Percentiles rank a stretch among this genome's conserved stretches.
Conservation (phyloP, 2,888 invertebrate species). For the Leptogaster cylindrica region DNA sequence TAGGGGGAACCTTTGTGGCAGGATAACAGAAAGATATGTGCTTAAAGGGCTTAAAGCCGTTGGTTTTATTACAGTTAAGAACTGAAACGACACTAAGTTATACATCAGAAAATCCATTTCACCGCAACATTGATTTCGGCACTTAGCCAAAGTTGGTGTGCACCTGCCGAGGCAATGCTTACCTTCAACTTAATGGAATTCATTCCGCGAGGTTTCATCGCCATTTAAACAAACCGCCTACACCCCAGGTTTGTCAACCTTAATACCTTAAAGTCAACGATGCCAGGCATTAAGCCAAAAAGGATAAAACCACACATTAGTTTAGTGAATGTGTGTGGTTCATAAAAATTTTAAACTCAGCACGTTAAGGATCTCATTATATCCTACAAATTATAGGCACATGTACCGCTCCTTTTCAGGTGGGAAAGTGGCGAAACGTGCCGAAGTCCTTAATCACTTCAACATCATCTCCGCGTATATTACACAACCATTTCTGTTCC, state of each 20-base stretch:
- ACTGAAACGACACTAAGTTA: background rate
- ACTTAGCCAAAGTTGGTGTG: background rate
- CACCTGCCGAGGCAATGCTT: background rate
- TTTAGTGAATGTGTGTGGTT: background rate
- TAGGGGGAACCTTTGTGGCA: no score
- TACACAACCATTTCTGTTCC: background rate
- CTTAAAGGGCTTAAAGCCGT: background rate
- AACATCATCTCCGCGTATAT: background rate
- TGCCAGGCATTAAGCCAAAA: background rate
- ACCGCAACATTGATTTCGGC: background rate
- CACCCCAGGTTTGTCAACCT: constrained; percentile 1
- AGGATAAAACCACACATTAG: constrained; percentile 3
- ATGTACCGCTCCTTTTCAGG: background rate
- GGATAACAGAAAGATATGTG: background rate
- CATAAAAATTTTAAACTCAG: background rate
- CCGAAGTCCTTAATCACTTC: constrained; percentile 19
- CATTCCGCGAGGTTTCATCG: background rate
- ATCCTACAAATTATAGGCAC: constrained; percentile 5
- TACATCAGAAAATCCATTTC: background rate
- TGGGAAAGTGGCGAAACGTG: constrained; percentile 17
- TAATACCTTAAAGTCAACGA: constrained; percentile 5
- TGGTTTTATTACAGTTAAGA: background rate
- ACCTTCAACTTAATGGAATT: background rate
- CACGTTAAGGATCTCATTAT: background rate
- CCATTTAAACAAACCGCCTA: constrained; percentile 3